Percentiles rank a stretch among this genome's conserved stretches.
These are phyloP conservation scores for Galagoides demidoff DNA, from an alignment of 2,797 vertebrate species.

Conservation along the genomic window DNA sequence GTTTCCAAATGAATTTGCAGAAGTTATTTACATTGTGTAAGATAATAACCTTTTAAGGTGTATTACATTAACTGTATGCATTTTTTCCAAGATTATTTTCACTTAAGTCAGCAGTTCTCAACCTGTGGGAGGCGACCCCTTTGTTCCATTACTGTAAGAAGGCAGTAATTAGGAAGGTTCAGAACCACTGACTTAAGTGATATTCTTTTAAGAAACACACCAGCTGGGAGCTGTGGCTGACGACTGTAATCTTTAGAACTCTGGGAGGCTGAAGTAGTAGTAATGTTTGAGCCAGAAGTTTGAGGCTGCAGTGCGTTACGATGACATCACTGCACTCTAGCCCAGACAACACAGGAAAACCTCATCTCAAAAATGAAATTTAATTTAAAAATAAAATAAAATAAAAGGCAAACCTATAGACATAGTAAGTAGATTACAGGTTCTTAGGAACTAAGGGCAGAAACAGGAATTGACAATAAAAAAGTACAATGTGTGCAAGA, in stretches of 20 bases:
- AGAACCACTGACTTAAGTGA: not conserved
- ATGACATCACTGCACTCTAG: not conserved
- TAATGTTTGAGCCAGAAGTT: not conserved
- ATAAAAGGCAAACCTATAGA: not conserved
- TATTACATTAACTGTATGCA: not conserved
- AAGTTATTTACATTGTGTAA: not conserved
- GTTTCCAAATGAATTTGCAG: not conserved
- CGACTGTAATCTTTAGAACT: no score
- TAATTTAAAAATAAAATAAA: no score
- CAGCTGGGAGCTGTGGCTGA: not conserved
- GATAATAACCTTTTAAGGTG: not conserved
- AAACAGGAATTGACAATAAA: not conserved
- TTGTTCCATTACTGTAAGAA: no score
- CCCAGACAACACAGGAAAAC: not conserved
- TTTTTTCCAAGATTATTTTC: not conserved
- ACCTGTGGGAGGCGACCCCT: no score
- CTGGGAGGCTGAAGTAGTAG: no score
- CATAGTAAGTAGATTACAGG: not conserved
- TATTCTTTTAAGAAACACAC: slow-evolving; percentile 34
- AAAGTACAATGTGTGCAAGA: not conserved
- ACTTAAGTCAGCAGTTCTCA: not conserved
- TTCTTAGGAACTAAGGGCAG: not conserved
- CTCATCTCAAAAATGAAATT: no score
- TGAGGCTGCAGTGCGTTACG: not conserved
- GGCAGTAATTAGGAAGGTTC: no score